These are phyloP conservation scores for Siphamia tubifer DNA, from an alignment of 2,113 vertebrate species.

Conservation along the genomic window DNA sequence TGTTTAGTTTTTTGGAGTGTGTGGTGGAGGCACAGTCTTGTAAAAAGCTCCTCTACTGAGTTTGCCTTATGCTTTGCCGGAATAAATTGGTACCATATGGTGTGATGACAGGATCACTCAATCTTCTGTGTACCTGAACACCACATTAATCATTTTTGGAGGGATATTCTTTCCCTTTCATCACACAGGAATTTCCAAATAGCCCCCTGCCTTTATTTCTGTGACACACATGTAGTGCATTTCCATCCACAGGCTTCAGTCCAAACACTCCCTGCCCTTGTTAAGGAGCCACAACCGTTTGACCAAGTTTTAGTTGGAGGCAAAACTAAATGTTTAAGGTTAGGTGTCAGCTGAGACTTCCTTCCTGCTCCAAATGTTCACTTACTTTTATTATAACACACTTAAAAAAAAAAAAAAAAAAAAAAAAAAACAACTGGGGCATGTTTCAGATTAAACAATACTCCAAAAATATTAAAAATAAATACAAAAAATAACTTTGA, in stretches of 20 bases:
- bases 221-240: slow-evolving; percentile 74
- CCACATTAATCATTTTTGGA: slow-evolving; percentile 83
- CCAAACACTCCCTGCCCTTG: slow-evolving; percentile 73
- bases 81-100: slow-evolving; percentile 86
- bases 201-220: slow-evolving; percentile 74
- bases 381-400: slow-evolving; percentile 41
- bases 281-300: slow-evolving; percentile 70
- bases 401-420: too few species aligned
- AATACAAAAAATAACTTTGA: too few species aligned
- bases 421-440: neutral
- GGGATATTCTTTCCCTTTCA: slow-evolving; percentile 81
- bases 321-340: slow-evolving; percentile 73
- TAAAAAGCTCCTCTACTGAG: slow-evolving; percentile 72
- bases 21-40: slow-evolving; percentile 58
- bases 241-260: slow-evolving; percentile 77
- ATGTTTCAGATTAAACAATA: slow-evolving; percentile 34
- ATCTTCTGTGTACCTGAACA: slow-evolving; percentile 84
- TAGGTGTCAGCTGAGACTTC: slow-evolving; percentile 68
- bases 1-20: slow-evolving; percentile 27
- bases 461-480: neutral
- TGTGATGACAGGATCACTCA: slow-evolving; percentile 83
- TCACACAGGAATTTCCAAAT: slow-evolving; percentile 81
- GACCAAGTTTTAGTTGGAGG: slow-evolving; percentile 68
- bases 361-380: slow-evolving; percentile 63
- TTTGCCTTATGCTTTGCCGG: slow-evolving; percentile 79